Conservation (phyloP, 37 sponge, comb jelly and placozoan species). For the Chondrosia reniformis region DNA sequence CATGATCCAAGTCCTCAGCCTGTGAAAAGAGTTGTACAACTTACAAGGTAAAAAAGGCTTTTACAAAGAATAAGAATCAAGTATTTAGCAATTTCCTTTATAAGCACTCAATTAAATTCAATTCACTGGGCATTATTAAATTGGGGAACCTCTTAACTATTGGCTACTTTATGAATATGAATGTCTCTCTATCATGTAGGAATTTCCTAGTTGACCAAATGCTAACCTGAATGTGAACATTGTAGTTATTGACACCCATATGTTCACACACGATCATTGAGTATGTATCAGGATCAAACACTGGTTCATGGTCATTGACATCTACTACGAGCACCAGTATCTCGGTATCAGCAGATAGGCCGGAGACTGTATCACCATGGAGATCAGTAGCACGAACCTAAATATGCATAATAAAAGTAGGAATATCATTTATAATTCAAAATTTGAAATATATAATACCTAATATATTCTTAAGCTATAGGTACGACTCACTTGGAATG, state of each 20-base stretch:
- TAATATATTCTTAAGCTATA: no score
- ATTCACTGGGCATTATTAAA: no score
- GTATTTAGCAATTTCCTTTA: no score
- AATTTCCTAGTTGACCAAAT: no score
- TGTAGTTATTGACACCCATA: neutral
- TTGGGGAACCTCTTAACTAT: no score
- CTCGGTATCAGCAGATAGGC: constrained; percentile 4
- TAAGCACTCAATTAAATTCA: no score
- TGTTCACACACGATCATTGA: neutral
- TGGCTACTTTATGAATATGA: no score
- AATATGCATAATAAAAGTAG: neutral
- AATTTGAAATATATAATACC: no score
- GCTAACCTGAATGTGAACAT: neutral
- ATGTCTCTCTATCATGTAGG: no score
- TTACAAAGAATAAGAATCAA: constrained; percentile 42
- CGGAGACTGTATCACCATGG: neutral
- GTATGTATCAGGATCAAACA: neutral
- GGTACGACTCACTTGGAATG: neutral
- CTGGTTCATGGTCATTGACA: constrained; percentile 20
- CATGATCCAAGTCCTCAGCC: constrained; percentile 36
- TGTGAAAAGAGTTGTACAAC: constrained; percentile 33
- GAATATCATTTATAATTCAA: no score
- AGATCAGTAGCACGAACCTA: neutral
- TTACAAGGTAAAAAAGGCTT: constrained; percentile 46
- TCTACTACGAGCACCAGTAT: neutral